These are phyloP conservation scores for Drosophila setosimentum DNA, from an alignment of 2,888 invertebrate genomes.

Conservation along the genomic window DNA sequence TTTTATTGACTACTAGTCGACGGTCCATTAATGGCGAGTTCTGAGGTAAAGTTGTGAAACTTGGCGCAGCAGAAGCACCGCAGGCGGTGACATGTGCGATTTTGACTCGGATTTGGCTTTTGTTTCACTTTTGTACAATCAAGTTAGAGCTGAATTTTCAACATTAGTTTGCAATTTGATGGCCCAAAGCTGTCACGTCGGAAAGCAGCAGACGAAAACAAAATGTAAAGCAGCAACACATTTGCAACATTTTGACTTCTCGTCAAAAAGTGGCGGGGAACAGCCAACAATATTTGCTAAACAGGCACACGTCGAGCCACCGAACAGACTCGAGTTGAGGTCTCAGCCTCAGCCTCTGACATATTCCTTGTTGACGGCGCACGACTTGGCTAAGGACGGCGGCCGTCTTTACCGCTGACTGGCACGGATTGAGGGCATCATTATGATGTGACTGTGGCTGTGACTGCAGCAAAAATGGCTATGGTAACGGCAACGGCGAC, in stretches of 20 bases:
- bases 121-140: constrained; percentile 25
- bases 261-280: constrained; percentile 59
- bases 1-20: constrained; percentile 67
- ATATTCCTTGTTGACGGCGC: constrained; percentile 79
- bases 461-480: constrained; percentile 7
- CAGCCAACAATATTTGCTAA: constrained; percentile 71
- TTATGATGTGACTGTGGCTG: constrained; percentile 73
- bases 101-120: constrained; percentile 27
- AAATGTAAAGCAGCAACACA: constrained; percentile 60
- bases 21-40: constrained; percentile 52
- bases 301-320: constrained; percentile 77
- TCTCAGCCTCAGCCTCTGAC: constrained; percentile 68
- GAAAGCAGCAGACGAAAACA: constrained; percentile 34
- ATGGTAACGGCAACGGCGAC: constrained; percentile 17
- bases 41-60: constrained; percentile 66
- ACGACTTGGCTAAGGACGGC: constrained; percentile 71
- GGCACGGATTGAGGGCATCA: constrained; percentile 76
- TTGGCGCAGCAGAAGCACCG: constrained; percentile 68
- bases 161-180: constrained; percentile 77
- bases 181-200: constrained; percentile 83
- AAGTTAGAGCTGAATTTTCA: constrained; percentile 65
- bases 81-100: constrained; percentile 55
- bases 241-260: constrained; percentile 75
- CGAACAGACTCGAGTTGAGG: constrained; percentile 25
- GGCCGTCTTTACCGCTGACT: constrained; percentile 45